Conservation (phyloP, 2,888 invertebrate genomes). For the Luffia ferchaultella region DNA sequence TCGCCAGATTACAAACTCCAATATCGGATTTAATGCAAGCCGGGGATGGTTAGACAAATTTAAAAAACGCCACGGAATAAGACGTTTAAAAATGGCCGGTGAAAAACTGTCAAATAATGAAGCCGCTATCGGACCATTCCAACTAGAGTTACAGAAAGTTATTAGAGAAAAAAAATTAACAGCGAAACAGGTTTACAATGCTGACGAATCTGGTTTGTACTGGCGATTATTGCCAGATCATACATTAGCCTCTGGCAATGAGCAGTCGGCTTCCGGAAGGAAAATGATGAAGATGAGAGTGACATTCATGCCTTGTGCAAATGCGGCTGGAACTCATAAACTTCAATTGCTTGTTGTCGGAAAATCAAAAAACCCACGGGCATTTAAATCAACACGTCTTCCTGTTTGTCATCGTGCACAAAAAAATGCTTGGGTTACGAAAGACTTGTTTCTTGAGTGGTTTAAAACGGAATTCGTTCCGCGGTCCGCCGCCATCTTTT, state of each 20-base stretch:
- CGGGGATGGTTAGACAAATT: conserved; percentile 15
- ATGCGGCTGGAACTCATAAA: not conserved
- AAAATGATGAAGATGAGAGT: conserved; percentile 13
- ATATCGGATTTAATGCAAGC: conserved; percentile 12
- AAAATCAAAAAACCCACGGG: conserved; percentile 4
- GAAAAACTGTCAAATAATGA: conserved; percentile 18
- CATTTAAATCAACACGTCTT: conserved; percentile 4
- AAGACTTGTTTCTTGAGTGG: conserved; percentile 4
- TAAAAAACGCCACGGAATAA: conserved; percentile 15
- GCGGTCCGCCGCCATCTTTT: conserved; percentile 5
- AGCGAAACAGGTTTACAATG: conserved; percentile 15
- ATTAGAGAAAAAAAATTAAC: conserved; percentile 11
- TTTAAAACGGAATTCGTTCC: conserved; percentile 1
- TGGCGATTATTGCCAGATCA: conserved; percentile 11
- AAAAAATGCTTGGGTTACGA: conserved; percentile 4
- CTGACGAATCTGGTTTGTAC: conserved; percentile 15
- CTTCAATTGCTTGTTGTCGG: conserved; percentile 1
- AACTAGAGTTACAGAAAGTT: conserved; percentile 6
- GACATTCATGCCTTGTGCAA: conserved; percentile 3
- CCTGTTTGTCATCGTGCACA: conserved; percentile 4
- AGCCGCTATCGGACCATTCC: conserved; percentile 12
- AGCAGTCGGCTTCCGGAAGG: conserved; percentile 5
- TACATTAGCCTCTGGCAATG: conserved; percentile 6
- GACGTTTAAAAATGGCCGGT: conserved; percentile 12
- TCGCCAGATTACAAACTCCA: conserved; percentile 7